Base-by-base conservation (phyloP, 2,888 invertebrate genomes). In the Morpho deidamia region DNA sequence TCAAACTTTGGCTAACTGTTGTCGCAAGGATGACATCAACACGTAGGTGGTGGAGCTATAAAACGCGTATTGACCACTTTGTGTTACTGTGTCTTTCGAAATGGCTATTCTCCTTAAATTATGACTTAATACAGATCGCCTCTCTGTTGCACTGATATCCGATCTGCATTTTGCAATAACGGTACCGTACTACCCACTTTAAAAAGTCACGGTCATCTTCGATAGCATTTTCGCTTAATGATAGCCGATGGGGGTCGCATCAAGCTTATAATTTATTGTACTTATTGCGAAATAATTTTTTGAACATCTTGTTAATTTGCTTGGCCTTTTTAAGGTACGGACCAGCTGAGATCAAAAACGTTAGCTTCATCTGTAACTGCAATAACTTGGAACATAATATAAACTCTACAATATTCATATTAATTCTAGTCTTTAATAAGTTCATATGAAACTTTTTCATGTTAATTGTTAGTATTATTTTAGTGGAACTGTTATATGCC, bases 101-200 rank as follows among this genome's bases (percentile, higher is more conserved):
- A 81, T 74, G 71, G 66, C 69, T 76, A 76, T 82, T 78, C 71
- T 76, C 74, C 70, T 78, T 81, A 85, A 86, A 74, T 83, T 84
- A 86, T 87, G 81, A 81, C 86, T 88, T 85, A 86, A 88, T 87
- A 85, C 74, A 68, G 75, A 72, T 77, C 73, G 71, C 68, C 69
- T 76, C 72, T 78, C 75, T 71, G 76, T 78, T 78, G 76, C 78
- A 71, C 64, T 72, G 74, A 76, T 76, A 77, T 78, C 73, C 72
- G 76, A 75, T 75, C 73, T 60, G 65, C 64, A 63, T 72, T 70
- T 74, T 69, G 69, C 67, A 70, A 72, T 80, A 84, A 82, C 82
- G 80, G 81, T 76, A 72, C 70, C 66, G 51, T 58, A 59, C 68
- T 70, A 67, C 71, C 71, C 73, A 71, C 72, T 70, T 73, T 72